Evolutionary conservation across 2,113 vertebrate genomes (phyloP), one percentile per base, ranked within the genome.

Genomic region (Poeciliopsis turrubarensis): DNA sequence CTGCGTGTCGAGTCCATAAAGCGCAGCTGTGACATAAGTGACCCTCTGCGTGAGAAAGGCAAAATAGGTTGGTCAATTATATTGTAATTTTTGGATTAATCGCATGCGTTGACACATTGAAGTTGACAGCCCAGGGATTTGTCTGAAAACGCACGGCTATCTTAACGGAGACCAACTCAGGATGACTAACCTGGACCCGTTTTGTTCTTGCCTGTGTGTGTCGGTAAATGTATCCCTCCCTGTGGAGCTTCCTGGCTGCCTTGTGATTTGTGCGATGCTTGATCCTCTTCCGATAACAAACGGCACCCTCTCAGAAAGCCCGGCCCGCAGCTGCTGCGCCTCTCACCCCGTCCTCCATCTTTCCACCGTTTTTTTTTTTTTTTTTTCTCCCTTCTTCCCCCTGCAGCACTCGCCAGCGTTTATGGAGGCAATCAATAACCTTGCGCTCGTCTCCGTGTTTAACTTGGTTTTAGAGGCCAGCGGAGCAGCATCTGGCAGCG

Each of bases 401-500:
- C 78, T 64, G 51, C 81, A n/a, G 70, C 79, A 84, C 86, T 86
- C 78, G 70, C 72, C 60, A 25, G 87, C 79, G 88, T 92, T 90
- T 91, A 91, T 91, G 82, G 80, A 73, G 81, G 75, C 81, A 73
- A 87, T 92, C 91, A 90, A 92, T 91, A 89, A 88, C 65, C 70
- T 70, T 29, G 22, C 68, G 3, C 79, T 81, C 25, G 82, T 87
- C 82, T 73, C 71, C 77, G 37, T 88, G 87, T 91, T 89, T 92
- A 91, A 92, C 88, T 90, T 88, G 83, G 87, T 75, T 86, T 91
- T 82, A 88, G 86, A 73, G 75, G 83, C 87, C 51, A 3, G 76
- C 31, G 82, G 73, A 77, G 77, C 71, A 7, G 82, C 0, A 77
- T 61, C 60, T 70, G 44, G 44, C 44, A 47, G 73, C 79, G 75